These are phyloP conservation scores for Scaptomyza hsui DNA, from an alignment of 1,140 invertebrate genomes.

Conservation along the genomic window DNA sequence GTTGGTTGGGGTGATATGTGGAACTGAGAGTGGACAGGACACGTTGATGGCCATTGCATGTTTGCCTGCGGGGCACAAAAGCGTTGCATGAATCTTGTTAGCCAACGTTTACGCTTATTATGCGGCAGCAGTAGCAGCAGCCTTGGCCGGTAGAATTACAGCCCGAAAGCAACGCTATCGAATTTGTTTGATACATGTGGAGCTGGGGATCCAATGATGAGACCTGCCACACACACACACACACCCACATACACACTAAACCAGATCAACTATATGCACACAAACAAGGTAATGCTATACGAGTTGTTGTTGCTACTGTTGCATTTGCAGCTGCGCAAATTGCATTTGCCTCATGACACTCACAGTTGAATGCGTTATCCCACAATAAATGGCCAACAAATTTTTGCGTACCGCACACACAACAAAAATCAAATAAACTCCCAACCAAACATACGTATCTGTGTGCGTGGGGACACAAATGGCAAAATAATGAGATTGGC, in stretches of 20 bases:
- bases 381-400: conserved; percentile 39
- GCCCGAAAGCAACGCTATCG: conserved; percentile 70
- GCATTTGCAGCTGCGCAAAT: conserved; percentile 54
- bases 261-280: conserved; percentile 40
- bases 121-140: conserved; percentile 57
- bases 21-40: conserved; percentile 34
- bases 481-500: conserved; percentile 29
- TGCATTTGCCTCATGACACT: conserved; percentile 78
- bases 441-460: conserved; percentile 23
- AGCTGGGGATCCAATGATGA: conserved; percentile 39
- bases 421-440: conserved; percentile 69
- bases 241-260: conserved; percentile 13
- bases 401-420: conserved; percentile 31
- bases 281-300: conserved; percentile 49
- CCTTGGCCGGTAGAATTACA: conserved; percentile 33
- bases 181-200: conserved; percentile 75
- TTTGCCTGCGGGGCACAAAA: conserved; percentile 78
- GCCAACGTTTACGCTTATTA: conserved; percentile 82
- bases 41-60: conserved; percentile 78
- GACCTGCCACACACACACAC: conserved; percentile 31
- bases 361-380: conserved; percentile 69
- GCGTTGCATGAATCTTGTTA: conserved; percentile 81
- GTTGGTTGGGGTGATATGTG: conserved; percentile 33
- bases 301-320: conserved; percentile 26
- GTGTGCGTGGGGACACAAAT: not conserved